These are phyloP conservation scores for Rhincodon typus DNA, from an alignment of 2,797 vertebrate species.

Conservation along the genomic window DNA sequence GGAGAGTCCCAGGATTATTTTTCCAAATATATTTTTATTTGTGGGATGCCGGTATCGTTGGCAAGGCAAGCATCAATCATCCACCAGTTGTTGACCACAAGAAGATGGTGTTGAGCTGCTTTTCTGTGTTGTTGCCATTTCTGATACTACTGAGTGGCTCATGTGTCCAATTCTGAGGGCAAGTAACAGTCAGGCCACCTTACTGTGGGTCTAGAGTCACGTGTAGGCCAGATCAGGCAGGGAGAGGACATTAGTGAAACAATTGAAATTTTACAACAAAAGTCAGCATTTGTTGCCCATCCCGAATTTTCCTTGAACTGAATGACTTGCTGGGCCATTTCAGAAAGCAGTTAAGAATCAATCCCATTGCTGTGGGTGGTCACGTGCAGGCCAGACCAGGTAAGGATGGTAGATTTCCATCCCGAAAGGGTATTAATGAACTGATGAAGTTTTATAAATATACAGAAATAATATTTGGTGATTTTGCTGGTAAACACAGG, in stretches of 20 bases:
- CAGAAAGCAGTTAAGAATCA: background rate
- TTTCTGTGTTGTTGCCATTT: background rate
- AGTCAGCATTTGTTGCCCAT: background rate
- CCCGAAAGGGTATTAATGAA: no score
- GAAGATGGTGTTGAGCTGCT: background rate
- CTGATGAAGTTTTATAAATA: no score
- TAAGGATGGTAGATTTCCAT: no score
- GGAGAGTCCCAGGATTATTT: background rate
- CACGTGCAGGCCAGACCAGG: background rate
- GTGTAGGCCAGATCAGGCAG: no score
- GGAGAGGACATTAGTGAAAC: background rate
- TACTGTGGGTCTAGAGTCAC: background rate
- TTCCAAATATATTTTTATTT: background rate
- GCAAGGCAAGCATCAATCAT: background rate
- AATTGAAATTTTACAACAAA: background rate
- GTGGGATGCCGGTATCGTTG: background rate
- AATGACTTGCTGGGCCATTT: background rate
- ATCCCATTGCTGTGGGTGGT: background rate
- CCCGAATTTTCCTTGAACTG: background rate
- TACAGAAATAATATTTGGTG: no score
- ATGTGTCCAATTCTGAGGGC: background rate
- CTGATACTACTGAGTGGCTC: background rate
- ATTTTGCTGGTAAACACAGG: no score
- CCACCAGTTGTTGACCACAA: background rate
- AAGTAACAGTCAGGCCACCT: no score